These are phyloP conservation scores for Amphiprion percula DNA, from an alignment of 2,113 vertebrate genomes.

Conservation along the genomic window DNA sequence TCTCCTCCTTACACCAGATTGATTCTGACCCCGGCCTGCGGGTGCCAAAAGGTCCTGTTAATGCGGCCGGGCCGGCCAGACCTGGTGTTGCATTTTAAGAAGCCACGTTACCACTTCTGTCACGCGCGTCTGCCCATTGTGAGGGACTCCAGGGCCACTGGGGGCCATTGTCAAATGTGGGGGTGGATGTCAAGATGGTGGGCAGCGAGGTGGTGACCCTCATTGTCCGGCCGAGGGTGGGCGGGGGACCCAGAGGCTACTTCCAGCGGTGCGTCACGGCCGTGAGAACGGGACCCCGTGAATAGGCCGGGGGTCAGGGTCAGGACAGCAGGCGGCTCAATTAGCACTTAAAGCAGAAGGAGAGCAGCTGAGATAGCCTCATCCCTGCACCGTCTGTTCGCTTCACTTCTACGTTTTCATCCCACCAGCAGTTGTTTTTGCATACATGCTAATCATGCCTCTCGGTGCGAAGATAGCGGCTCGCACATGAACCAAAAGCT, in stretches of 20 bases:
- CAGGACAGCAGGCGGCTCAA: conserved; percentile 70
- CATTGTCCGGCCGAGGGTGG: conserved; percentile 61
- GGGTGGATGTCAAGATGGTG: conserved; percentile 79
- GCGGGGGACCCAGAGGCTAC: conserved; percentile 58
- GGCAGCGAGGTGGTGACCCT: conserved; percentile 72
- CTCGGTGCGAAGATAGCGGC: conserved; percentile 1
- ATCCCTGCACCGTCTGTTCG: conserved; percentile 55
- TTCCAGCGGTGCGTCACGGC: conserved; percentile 68
- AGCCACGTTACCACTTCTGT: conserved; percentile 60
- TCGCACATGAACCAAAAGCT: conserved; percentile 32
- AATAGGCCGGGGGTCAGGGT: conserved; percentile 75
- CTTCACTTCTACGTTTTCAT: conserved; percentile 31
- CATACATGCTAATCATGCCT: conserved; percentile 55
- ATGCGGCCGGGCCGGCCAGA: conserved; percentile 30
- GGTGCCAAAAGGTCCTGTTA: conserved; percentile 38
- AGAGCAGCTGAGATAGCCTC: conserved; percentile 65
- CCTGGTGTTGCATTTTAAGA: conserved; percentile 54
- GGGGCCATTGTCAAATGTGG: conserved; percentile 69
- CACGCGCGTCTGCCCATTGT: conserved; percentile 57
- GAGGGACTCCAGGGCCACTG: conserved; percentile 34
- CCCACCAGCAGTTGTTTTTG: conserved; percentile 56
- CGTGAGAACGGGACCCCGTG: conserved; percentile 77
- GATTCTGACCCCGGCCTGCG: conserved; percentile 40
- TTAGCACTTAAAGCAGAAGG: conserved; percentile 76
- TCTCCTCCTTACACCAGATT: conserved; percentile 19